Evolutionary conservation across 1,140 invertebrate species (phyloP).

Genomic region (Papilio polyxenes): DNA sequence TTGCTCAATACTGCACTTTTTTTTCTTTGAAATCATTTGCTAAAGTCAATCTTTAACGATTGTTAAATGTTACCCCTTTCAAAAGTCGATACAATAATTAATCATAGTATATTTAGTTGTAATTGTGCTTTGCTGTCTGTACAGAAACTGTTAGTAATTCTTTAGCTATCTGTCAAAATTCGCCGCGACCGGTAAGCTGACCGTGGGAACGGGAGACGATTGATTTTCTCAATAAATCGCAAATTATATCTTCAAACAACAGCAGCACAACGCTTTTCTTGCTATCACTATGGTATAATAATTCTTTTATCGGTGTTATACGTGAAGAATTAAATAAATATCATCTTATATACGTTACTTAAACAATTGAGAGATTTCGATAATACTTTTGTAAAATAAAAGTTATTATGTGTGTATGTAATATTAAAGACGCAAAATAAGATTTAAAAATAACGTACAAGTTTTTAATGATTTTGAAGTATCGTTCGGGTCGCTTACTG

Average conservation of each 20-base stretch:
- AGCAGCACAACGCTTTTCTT: conserved; percentile 59
- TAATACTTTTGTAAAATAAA: too few species aligned
- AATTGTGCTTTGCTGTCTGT: conserved; percentile 57
- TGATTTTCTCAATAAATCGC: conserved; percentile 76
- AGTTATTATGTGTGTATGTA: too few species aligned
- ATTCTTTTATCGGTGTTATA: not conserved
- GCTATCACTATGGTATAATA: conserved; percentile 9
- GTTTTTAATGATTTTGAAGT: too few species aligned
- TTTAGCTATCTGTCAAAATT: conserved; percentile 78
- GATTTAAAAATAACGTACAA: too few species aligned
- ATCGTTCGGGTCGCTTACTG: too few species aligned
- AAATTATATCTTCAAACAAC: conserved; percentile 62
- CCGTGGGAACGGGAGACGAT: conserved; percentile 72
- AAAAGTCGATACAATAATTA: conserved; percentile 15
- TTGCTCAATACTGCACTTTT: not conserved
- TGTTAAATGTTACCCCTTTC: not conserved
- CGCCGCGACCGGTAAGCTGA: conserved; percentile 73
- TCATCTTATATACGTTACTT: not conserved
- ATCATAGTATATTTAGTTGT: conserved; percentile 20
- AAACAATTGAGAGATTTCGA: not conserved
- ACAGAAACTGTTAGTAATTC: conserved; percentile 66
- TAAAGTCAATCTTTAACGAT: too few species aligned
- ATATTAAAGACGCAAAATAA: too few species aligned
- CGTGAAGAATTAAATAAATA: not conserved
- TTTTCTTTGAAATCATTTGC: not conserved